Evolutionary conservation across 2,888 invertebrate genomes (phyloP).

Genomic region (Carabus problematicus): DNA sequence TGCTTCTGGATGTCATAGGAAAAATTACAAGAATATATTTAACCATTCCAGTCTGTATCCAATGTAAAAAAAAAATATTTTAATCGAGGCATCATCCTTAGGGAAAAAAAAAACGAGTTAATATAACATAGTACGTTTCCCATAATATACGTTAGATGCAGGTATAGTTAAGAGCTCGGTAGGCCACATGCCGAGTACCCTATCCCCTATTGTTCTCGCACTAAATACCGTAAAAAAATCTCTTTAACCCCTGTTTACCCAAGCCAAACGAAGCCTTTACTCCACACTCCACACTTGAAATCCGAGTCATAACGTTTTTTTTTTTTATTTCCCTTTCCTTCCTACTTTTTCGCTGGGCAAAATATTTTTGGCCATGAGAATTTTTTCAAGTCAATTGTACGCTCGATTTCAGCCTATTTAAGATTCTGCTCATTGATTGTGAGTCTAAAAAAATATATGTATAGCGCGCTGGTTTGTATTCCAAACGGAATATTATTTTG

Average conservation of each 20-base stretch:
- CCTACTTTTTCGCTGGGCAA: no score
- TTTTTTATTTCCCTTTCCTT: not conserved
- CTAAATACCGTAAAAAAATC: conserved; percentile 36
- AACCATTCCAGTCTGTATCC: no score
- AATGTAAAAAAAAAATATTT: conserved; percentile 9
- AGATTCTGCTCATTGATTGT: not conserved
- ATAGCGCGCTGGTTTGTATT: not conserved
- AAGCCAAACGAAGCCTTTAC: conserved; percentile 12
- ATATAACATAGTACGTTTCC: conserved; percentile 14
- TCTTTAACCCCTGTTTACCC: conserved; percentile 28
- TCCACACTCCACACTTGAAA: conserved; percentile 12
- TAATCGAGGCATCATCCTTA: conserved; percentile 17
- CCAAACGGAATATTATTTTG: no score
- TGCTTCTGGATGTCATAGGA: no score
- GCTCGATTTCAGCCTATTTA: conserved; percentile 13
- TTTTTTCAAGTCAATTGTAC: not conserved
- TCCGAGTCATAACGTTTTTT: conserved; percentile 19
- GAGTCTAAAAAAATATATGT: conserved; percentile 2
- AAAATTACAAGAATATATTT: no score
- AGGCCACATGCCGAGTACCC: conserved; percentile 15
- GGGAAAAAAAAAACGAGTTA: conserved; percentile 18
- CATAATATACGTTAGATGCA: conserved; percentile 7
- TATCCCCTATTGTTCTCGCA: conserved; percentile 24
- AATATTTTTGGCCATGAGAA: not conserved
- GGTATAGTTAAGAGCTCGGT: conserved; percentile 10